Evolutionary conservation across 2,888 invertebrate species (phyloP).

Genomic region (Hartigia nigra): DNA sequence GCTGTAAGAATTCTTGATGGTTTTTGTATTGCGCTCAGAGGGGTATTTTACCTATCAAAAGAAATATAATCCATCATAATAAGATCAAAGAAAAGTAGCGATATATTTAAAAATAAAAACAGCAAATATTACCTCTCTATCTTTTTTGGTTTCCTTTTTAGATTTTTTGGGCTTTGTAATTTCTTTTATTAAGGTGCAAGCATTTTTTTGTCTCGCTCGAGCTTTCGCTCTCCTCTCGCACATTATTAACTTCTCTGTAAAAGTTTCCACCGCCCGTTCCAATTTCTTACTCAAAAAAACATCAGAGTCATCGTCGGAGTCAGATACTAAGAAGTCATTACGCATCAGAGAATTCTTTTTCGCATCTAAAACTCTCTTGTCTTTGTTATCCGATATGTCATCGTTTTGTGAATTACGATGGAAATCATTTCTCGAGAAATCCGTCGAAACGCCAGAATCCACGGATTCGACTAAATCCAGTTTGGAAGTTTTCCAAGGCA

Average conservation of each 20-base stretch:
- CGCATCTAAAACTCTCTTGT: background rate
- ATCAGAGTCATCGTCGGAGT: slow-evolving; percentile 31
- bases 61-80: background rate
- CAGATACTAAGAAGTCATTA: background rate
- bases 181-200: background rate
- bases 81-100: background rate
- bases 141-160: slow-evolving; percentile 8
- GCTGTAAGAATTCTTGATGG: background rate
- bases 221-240: slow-evolving; percentile 33
- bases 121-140: background rate
- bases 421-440: slow-evolving; percentile 15
- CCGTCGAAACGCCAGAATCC: slow-evolving; percentile 16
- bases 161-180: slow-evolving; percentile 1
- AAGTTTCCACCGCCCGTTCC: slow-evolving; percentile 44
- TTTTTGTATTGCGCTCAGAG: slow-evolving; percentile 10
- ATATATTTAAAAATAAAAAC: background rate
- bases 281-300: slow-evolving; percentile 41
- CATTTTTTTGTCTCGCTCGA: background rate
- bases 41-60: background rate
- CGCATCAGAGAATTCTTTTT: background rate
- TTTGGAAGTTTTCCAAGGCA: background rate
- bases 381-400: background rate
- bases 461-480: slow-evolving; percentile 13
- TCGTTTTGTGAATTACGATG: background rate
- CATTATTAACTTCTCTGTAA: slow-evolving; percentile 44